phyloP scores from a whole-genome alignment of 2,888 invertebrate species.

The Gisinianus flammeolus region DNA sequence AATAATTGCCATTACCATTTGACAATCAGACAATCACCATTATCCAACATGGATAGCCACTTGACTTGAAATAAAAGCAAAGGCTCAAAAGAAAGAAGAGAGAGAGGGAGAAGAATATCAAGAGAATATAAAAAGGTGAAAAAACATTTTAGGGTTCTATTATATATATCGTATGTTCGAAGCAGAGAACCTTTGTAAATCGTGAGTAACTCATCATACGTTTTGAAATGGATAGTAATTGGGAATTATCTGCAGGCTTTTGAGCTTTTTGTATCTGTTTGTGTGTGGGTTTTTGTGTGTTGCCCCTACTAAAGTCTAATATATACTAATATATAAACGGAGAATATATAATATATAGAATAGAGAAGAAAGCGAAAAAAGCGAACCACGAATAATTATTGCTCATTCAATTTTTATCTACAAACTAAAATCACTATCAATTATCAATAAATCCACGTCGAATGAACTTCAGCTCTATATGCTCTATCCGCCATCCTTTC shows the following conservation, averaged over 20 bases:
- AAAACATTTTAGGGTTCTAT: neutral
- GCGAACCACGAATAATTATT: neutral
- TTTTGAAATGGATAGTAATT: neutral
- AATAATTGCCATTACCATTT: too few species aligned
- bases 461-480: neutral
- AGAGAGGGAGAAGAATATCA: neutral
- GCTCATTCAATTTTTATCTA: conserved; percentile 6
- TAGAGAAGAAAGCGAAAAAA: neutral
- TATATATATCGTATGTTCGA: neutral
- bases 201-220: neutral
- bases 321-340: neutral
- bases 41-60: neutral
- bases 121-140: too few species aligned
- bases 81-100: neutral
- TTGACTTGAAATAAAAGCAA: neutral
- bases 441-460: neutral
- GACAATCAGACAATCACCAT: too few species aligned
- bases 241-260: neutral
- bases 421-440: neutral
- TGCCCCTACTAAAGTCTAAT: neutral
- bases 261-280: neutral
- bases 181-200: neutral
- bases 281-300: neutral
- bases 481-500: neutral
- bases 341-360: neutral